Base-by-base conservation (phyloP, 2,888 invertebrate genomes). In the Troilus luridus region DNA sequence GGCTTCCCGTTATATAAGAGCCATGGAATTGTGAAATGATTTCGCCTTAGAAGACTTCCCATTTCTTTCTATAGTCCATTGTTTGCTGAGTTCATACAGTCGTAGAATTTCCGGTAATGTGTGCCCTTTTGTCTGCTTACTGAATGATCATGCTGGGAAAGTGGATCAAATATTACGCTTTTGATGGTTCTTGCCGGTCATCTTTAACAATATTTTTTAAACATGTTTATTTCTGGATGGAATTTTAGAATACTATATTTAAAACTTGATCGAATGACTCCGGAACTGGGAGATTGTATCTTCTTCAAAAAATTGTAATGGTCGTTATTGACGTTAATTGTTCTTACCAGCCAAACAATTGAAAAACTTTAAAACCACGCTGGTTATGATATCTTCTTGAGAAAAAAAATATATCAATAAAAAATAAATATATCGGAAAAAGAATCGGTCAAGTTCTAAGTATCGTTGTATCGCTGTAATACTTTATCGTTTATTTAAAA, bases 21-120 rank as follows among this genome's bases (percentile, higher is more conserved):
- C 14, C 24, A 12, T 67, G 67, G 24, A 67, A 77, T 77, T 19
- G 72, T 41, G 41, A 77, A 77, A 77, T 77, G 41, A 77, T 77
- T 41, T 77, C 72, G 72, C 7, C 72, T 2, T 8, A 41, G 41
- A 77, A 27, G 27, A 77, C 72, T 77, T 77, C 72, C 72, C 72
- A 77, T 77, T 41, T 77, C 41, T 77, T 77, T 77, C 72, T n/a
- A 41, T 77, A 77, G 72, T 0, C 72, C 10, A 77, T 77, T 77
- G 72, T 77, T 1, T 77, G 19, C 27, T 8, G 41, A 8, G n/a
- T 19, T 41, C 72, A 17, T 77, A 77, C 72, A 77, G 24, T 67
- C 12, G 67, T 0, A 67, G 72, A 17, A 77, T 77, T 77, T 77
- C 72, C 72, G 72, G 72, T 77, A 77, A 41, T 19, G 41, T 41